A percentile compares a stretch with the other conserved stretches of the same genome.
These are phyloP conservation scores for Listrodromus nycthemerus DNA, from an alignment of 2,888 invertebrate species.

Conservation along the genomic window DNA sequence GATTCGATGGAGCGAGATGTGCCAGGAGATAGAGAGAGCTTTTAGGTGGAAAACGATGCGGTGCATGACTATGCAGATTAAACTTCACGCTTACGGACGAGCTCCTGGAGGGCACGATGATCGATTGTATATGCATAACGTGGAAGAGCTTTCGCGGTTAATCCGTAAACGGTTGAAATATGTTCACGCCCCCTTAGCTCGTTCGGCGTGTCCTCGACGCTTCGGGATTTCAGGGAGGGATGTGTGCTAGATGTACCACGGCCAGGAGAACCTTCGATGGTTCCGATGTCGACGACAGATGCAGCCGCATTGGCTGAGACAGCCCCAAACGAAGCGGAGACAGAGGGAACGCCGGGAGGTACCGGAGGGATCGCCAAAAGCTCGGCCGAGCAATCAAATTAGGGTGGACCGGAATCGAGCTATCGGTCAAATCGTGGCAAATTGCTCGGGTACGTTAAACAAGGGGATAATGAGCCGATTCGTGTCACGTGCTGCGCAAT, in stretches of 20 bases:
- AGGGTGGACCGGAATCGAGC: constrained; percentile 78
- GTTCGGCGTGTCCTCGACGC: constrained; percentile 44
- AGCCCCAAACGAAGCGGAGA: not conserved
- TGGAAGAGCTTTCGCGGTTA: constrained; percentile 25
- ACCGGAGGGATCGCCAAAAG: constrained; percentile 32
- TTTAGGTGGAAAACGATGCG: constrained; percentile 1
- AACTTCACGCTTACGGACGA: not conserved
- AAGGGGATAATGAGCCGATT: constrained; percentile 69
- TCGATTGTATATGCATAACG: constrained; percentile 30
- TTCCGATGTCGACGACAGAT: constrained; percentile 53
- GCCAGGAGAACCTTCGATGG: constrained; percentile 12
- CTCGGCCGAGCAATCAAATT: constrained; percentile 73
- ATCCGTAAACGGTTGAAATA: constrained; percentile 51
- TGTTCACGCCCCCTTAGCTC: constrained; percentile 33
- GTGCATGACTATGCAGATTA: not conserved
- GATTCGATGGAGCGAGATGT: not conserved
- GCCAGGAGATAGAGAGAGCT: not conserved
- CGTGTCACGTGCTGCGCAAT: constrained; percentile 45
- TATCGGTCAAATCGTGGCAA: constrained; percentile 74
- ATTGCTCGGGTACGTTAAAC: constrained; percentile 67
- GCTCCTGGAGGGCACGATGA: constrained; percentile 30
- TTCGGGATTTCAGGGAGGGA: constrained; percentile 14
- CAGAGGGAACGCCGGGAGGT: not conserved
- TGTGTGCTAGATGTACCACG: constrained; percentile 24
- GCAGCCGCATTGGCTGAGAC: constrained; percentile 10